Percentiles rank a stretch among this genome's conserved stretches.
These are phyloP conservation scores for Tychaedon coryphoeus DNA, from an alignment of 2,113 vertebrate genomes.

Conservation along the genomic window DNA sequence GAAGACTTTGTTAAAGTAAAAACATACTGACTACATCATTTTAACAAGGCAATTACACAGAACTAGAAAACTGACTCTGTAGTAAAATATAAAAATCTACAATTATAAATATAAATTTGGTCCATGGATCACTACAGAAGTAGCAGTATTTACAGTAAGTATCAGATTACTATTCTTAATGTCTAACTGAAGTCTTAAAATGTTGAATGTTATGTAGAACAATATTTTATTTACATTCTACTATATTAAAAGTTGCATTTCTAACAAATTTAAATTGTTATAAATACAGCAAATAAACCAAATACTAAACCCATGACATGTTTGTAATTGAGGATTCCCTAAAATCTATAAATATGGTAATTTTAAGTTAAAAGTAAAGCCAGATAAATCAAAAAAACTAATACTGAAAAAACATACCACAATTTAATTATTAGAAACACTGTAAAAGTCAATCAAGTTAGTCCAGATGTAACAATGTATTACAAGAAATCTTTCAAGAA, in stretches of 20 bases:
- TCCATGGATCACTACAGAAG: conserved; percentile 89
- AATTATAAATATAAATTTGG: conserved; percentile 99
- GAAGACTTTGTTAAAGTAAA: conserved; percentile 75
- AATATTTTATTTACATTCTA: conserved; percentile 82
- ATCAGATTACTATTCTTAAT: conserved; percentile 77
- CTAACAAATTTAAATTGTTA: conserved; percentile 78
- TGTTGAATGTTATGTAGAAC: conserved; percentile 68
- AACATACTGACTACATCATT: conserved; percentile 78
- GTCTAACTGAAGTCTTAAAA: conserved; percentile 73
- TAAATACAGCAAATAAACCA: conserved; percentile 79
- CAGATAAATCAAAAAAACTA: conserved; percentile 66
- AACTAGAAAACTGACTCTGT: conserved; percentile 89
- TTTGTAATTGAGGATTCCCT: conserved; percentile 44
- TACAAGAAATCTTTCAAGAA: conserved; percentile 78
- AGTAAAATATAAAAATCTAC: conserved; percentile 99
- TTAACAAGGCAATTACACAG: conserved; percentile 81
- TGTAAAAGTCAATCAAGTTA: conserved; percentile 79
- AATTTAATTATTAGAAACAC: conserved; percentile 76
- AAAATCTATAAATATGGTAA: conserved; percentile 82
- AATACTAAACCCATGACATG: conserved; percentile 70
- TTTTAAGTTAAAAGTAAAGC: conserved; percentile 76
- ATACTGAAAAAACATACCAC: conserved; percentile 72
- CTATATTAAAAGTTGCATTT: conserved; percentile 79
- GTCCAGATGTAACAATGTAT: conserved; percentile 76
- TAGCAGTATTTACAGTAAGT: conserved; percentile 90